Percentiles rank a stretch among this genome's conserved stretches.
Evolutionary conservation across 2,888 invertebrate genomes (phyloP).

Genomic region (Neria commutata): DNA sequence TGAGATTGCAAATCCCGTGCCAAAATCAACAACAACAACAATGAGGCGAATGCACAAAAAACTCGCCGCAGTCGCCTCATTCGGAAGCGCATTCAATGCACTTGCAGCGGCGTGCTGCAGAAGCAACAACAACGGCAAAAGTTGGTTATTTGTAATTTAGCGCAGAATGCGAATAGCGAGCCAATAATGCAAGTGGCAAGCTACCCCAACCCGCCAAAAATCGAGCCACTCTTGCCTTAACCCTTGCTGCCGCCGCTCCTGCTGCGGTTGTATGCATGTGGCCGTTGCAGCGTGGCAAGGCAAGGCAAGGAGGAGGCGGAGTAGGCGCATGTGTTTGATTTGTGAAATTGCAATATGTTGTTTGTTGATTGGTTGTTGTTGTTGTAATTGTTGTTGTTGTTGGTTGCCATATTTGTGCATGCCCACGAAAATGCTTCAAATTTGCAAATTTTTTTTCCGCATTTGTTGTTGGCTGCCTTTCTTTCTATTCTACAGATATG

Average conservation of each 20-base stretch:
- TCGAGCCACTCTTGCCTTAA: no score
- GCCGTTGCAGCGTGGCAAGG: neutral
- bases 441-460: neutral
- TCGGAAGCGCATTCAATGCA: neutral
- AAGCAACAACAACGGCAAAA: neutral
- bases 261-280: neutral
- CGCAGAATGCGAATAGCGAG: neutral
- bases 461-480: neutral
- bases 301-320: no score
- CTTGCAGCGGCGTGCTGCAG: neutral
- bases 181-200: no score
- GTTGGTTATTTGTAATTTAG: constrained; percentile 2
- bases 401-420: neutral
- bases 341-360: constrained; percentile 52
- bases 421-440: neutral
- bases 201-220: no score
- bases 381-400: neutral
- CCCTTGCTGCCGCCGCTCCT: no score
- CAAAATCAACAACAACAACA: neutral
- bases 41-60: neutral
- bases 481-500: neutral
- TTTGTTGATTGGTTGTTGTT: constrained; percentile 26
- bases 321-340: constrained; percentile 36
- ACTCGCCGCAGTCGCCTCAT: neutral
- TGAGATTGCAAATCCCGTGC: constrained; percentile 26